Conservation (phyloP, 2,113 vertebrate genomes). For the Sinosuthora webbiana region DNA sequence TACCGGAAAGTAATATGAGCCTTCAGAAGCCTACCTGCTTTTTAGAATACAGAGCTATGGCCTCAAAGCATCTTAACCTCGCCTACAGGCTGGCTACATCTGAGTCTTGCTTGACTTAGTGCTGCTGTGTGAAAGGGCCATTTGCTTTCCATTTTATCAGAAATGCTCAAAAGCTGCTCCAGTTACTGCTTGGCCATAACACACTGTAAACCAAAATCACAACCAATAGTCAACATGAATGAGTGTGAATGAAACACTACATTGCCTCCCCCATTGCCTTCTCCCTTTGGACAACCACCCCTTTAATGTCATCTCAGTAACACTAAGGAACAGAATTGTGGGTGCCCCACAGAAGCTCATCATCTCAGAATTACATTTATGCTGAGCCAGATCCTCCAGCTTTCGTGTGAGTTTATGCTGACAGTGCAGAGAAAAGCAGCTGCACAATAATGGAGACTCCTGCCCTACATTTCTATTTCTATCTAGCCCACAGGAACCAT, state of each 20-base stretch:
- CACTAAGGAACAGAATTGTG: background rate
- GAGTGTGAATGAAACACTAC: background rate
- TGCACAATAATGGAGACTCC: conserved; percentile 48
- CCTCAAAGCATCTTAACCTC: background rate
- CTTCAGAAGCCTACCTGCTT: background rate
- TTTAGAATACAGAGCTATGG: background rate
- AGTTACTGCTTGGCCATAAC: background rate
- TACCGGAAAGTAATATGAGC: background rate
- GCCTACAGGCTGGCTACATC: background rate
- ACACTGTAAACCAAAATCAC: background rate
- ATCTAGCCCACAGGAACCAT: conserved; percentile 18
- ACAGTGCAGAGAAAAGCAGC: conserved; percentile 48
- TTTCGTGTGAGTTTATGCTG: conserved; percentile 10
- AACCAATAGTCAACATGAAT: fast-evolving
- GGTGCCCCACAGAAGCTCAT: conserved; percentile 14
- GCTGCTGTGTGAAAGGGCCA: background rate
- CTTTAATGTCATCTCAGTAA: background rate
- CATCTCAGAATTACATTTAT: conserved; percentile 25
- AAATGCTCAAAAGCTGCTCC: background rate
- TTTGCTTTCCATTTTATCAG: background rate
- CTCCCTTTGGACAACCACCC: background rate
- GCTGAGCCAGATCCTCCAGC: conserved; percentile 42
- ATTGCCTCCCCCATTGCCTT: background rate
- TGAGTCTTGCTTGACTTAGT: background rate
- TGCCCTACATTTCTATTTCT: conserved; percentile 61